These are phyloP conservation scores for Lophotriccus pileatus DNA, from an alignment of 2,797 vertebrate species.

Conservation along the genomic window DNA sequence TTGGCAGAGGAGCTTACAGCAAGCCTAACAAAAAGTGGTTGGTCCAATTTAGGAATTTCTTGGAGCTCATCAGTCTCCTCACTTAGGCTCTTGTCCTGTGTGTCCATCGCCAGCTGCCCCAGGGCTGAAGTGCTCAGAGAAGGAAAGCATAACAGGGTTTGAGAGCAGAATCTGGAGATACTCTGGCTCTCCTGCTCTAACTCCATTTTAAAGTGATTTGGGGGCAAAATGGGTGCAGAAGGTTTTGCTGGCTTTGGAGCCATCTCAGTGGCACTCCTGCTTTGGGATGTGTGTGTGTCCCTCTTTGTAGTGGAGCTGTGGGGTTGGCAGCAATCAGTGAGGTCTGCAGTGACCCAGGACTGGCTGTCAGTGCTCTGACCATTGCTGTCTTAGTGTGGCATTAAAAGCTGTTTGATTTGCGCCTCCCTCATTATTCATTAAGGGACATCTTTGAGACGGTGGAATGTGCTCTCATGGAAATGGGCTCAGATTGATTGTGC, in stretches of 20 bases:
- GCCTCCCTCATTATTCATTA: constrained; percentile 17
- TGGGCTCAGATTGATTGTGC: not conserved
- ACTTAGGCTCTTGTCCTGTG: not conserved
- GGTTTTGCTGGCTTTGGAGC: not conserved
- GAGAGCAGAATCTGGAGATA: not conserved
- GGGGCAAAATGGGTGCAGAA: not conserved
- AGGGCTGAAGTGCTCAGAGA: not conserved
- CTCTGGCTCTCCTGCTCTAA: not conserved
- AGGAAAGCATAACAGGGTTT: not conserved
- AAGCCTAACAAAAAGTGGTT: too few species aligned
- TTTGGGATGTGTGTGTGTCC: not conserved
- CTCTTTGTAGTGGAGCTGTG: not conserved
- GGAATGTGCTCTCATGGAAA: not conserved
- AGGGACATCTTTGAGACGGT: not conserved
- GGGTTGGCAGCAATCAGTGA: not conserved
- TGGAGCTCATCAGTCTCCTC: not conserved
- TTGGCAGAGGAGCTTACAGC: too few species aligned
- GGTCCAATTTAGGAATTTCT: not conserved
- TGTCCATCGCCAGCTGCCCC: rapidly evolving
- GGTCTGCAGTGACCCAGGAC: not conserved
- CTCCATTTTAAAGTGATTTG: not conserved
- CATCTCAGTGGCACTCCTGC: rapidly evolving
- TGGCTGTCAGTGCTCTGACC: not conserved
- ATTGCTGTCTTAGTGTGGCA: not conserved
- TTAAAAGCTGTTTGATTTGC: constrained; percentile 57